These are phyloP conservation scores for Drosophila acutilabella DNA, from an alignment of 2,888 invertebrate species.

Conservation along the genomic window DNA sequence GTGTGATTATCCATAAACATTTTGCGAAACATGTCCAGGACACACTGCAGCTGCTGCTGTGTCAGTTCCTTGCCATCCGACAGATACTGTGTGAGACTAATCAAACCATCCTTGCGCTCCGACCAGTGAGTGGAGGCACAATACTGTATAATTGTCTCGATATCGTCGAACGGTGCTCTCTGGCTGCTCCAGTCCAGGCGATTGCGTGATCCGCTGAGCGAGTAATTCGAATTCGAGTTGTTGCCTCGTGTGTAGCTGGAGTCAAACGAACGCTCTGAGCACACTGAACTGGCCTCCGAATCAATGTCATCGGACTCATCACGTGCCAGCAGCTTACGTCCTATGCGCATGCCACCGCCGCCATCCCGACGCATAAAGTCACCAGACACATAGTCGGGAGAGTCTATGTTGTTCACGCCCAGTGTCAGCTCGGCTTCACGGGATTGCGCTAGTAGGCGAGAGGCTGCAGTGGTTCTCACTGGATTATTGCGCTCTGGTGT, in stretches of 20 bases:
- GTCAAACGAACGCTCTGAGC: slow-evolving; percentile 95
- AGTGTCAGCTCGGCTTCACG: slow-evolving; percentile 94
- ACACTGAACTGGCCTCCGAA: slow-evolving; percentile 97
- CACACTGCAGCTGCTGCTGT: slow-evolving; percentile 89
- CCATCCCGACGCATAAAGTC: slow-evolving; percentile 83
- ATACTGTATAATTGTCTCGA: slow-evolving; percentile 93
- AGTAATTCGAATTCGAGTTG: slow-evolving; percentile 94
- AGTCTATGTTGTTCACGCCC: slow-evolving; percentile 86
- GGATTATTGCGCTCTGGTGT: slow-evolving; percentile 86
- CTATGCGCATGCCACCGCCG: slow-evolving; percentile 88
- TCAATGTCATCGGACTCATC: slow-evolving; percentile 91
- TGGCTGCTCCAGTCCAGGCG: slow-evolving; percentile 89
- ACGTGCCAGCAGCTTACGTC: slow-evolving; percentile 86
- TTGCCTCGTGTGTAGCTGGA: slow-evolving; percentile 90
- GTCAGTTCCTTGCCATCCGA: slow-evolving; percentile 87
- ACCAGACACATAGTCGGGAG: slow-evolving; percentile 61
- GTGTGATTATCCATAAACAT: slow-evolving; percentile 99
- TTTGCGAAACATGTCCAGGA: slow-evolving; percentile 97
- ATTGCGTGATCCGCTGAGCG: slow-evolving; percentile 93
- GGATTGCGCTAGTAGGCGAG: slow-evolving; percentile 93
- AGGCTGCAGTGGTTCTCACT: slow-evolving; percentile 89
- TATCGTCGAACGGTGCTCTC: slow-evolving; percentile 89
- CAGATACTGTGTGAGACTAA: slow-evolving; percentile 90
- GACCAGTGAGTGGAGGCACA: slow-evolving; percentile 97
- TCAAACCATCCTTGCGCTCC: slow-evolving; percentile 97